Conservation (phyloP, 2,113 vertebrate species). For the Daboia siamensis region DNA sequence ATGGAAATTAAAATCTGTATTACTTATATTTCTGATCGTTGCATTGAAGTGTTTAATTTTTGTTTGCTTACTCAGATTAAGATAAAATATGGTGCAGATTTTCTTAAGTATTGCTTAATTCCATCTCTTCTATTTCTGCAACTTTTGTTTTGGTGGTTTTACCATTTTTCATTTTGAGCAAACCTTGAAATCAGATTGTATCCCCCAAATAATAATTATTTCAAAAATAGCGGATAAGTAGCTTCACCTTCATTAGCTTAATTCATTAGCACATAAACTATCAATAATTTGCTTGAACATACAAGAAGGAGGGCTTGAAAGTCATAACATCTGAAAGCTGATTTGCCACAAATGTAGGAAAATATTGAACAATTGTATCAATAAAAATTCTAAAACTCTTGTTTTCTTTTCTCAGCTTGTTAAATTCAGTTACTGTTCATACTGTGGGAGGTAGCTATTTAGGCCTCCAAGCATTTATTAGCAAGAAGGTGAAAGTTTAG, state of each 20-base stretch:
- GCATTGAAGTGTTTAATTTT: slow-evolving; percentile 68
- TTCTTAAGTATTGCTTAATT: background rate
- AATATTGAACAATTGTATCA: background rate
- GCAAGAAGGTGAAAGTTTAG: background rate
- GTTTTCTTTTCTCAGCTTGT: background rate
- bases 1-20: slow-evolving; percentile 80
- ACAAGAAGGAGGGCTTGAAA: background rate
- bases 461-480: background rate
- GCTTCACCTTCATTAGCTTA: slow-evolving; percentile 16
- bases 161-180: background rate
- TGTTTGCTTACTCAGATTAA: slow-evolving; percentile 56
- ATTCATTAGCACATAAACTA: background rate
- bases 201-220: slow-evolving; percentile 11
- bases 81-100: slow-evolving; percentile 48
- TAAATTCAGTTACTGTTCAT: background rate
- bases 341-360: background rate
- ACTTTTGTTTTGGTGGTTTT: background rate
- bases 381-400: background rate
- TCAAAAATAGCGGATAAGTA: slow-evolving; percentile 9
- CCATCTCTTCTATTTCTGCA: slow-evolving; percentile 28
- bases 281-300: background rate
- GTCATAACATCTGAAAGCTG: background rate
- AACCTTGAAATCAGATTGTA: background rate
- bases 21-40: slow-evolving; percentile 75
- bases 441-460: background rate